phyloP scores from a whole-genome alignment of 2,797 vertebrate genomes.

The Mallotus villosus region DNA sequence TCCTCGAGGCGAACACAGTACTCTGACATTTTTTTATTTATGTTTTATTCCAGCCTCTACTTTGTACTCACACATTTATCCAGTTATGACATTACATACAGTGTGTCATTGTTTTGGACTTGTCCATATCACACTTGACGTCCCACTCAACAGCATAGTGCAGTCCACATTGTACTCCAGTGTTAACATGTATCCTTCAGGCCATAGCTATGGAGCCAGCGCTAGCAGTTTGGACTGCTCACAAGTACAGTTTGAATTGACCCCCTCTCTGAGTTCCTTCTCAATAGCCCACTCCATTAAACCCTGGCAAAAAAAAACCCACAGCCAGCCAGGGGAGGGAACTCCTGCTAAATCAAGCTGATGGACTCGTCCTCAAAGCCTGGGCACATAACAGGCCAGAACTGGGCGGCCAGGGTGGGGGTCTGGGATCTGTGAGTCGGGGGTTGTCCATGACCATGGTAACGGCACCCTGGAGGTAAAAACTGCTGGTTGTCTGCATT shows the following conservation, averaged over 20 bases:
- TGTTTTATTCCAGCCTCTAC: too few relatives aligned
- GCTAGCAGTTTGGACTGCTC: conserved; percentile 22
- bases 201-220: background rate
- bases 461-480: conserved; percentile 69
- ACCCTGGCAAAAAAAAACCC: conserved; percentile 44
- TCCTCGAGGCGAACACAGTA: background rate
- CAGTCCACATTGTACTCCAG: background rate
- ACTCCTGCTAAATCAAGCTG: conserved; percentile 56
- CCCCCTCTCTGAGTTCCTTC: conserved; percentile 38
- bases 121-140: background rate
- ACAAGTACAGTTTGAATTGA: conserved; percentile 41
- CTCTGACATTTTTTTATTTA: background rate
- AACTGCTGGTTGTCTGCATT: conserved; percentile 66
- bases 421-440: too few relatives aligned
- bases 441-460: conserved; percentile 61
- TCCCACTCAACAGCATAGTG: background rate
- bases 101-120: background rate
- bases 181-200: background rate
- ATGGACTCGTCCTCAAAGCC: conserved; percentile 33
- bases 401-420: conserved; percentile 56
- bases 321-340: conserved; percentile 52
- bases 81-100: background rate
- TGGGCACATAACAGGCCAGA: background rate
- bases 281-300: conserved; percentile 57
- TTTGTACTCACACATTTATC: background rate